These are phyloP conservation scores for Xestia rhomboidea DNA, from an alignment of 2,888 invertebrate species.

Conservation along the genomic window DNA sequence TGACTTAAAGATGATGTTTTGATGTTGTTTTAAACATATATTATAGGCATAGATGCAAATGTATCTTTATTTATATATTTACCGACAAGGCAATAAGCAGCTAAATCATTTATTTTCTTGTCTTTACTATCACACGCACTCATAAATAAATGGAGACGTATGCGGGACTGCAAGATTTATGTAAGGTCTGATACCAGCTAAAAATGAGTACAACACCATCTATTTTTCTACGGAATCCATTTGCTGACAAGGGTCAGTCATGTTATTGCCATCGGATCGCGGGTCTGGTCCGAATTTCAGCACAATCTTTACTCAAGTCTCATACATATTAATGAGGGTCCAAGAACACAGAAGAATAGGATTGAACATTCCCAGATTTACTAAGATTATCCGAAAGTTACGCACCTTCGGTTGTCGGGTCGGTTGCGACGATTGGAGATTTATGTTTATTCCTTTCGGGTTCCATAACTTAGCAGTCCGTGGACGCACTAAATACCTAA, in stretches of 20 bases:
- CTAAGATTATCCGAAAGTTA: conserved; percentile 64
- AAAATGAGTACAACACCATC: conserved; percentile 81
- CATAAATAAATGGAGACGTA: conserved; percentile 83
- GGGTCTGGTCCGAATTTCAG: conserved; percentile 73
- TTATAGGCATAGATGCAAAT: neutral
- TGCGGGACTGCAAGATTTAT: conserved; percentile 81
- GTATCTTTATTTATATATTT: neutral
- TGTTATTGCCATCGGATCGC: conserved; percentile 77
- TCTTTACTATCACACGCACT: conserved; percentile 72
- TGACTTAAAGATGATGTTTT: conserved; percentile 2
- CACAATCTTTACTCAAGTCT: conserved; percentile 74
- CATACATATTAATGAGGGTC: conserved; percentile 82
- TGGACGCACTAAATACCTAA: neutral
- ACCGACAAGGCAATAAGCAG: conserved; percentile 59
- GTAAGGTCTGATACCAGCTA: conserved; percentile 76
- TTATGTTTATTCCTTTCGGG: conserved; percentile 36
- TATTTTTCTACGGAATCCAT: conserved; percentile 78
- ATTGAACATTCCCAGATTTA: conserved; percentile 71
- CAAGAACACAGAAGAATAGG: conserved; percentile 71
- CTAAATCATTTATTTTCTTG: conserved; percentile 64
- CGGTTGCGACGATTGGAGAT: conserved; percentile 44
- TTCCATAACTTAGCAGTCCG: conserved; percentile 1
- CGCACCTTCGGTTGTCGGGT: conserved; percentile 43
- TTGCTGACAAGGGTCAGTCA: conserved; percentile 85
- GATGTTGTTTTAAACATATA: neutral